These are phyloP conservation scores for Pseudochirops cupreus DNA, from an alignment of 2,797 vertebrate species.

Conservation along the genomic window DNA sequence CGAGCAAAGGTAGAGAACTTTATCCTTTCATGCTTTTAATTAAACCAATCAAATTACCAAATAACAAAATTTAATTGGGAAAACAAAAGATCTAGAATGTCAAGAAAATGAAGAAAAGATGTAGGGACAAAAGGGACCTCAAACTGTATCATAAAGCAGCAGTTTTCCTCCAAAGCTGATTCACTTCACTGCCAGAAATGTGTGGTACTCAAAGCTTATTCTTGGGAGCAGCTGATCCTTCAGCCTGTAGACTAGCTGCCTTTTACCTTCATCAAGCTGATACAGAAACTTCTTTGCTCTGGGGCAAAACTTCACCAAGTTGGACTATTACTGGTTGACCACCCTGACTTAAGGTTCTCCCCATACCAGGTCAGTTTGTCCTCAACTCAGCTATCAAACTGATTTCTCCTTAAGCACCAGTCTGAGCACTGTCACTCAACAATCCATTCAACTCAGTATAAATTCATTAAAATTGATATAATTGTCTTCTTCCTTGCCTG, in stretches of 20 bases:
- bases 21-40: not conserved
- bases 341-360: not conserved
- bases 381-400: not conserved
- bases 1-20: not conserved
- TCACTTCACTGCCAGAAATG: not conserved
- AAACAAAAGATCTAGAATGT: not conserved
- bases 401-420: not conserved
- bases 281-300: not conserved
- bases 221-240: not conserved
- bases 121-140: not conserved
- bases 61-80: not conserved
- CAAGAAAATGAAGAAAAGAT: not conserved
- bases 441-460: not conserved
- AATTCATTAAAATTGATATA: not conserved
- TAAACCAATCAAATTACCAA: not conserved
- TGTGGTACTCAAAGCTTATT: not conserved
- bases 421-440: not conserved
- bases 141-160: not conserved
- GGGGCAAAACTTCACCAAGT: not conserved
- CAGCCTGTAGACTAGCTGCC: not conserved
- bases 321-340: not conserved
- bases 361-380: not conserved
- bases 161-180: not conserved
- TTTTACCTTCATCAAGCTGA: not conserved
- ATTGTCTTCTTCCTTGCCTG: not conserved